A percentile compares a stretch with the other conserved stretches of the same genome.
Evolutionary conservation across 2,888 invertebrate species (phyloP).

Genomic region (Drosophila kanekoi): DNA sequence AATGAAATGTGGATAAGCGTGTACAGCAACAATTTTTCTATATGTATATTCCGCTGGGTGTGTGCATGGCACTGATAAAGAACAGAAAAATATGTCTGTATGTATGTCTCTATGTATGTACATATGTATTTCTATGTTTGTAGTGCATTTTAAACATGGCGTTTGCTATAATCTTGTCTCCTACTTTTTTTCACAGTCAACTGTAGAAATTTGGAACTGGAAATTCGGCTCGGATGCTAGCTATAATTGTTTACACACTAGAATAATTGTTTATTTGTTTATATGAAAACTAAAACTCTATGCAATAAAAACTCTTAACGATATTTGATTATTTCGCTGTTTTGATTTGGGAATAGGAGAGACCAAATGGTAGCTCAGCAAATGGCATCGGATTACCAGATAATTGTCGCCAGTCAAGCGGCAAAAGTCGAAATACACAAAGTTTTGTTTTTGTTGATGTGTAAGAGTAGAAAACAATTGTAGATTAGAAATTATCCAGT

Average conservation of each 20-base stretch:
- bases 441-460: neutral
- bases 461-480: no score
- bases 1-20: conserved; percentile 47
- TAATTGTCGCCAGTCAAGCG: conserved; percentile 35
- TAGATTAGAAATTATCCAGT: no score
- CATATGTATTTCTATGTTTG: neutral
- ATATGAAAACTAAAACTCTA: conserved; percentile 29
- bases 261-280: conserved; percentile 27
- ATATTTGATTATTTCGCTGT: conserved; percentile 48
- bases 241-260: conserved; percentile 34
- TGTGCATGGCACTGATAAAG: conserved; percentile 34
- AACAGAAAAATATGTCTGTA: neutral
- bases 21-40: conserved; percentile 1
- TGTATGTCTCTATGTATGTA: neutral
- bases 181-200: conserved; percentile 38
- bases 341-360: conserved; percentile 29
- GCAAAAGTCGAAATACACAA: conserved; percentile 8
- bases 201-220: conserved; percentile 16
- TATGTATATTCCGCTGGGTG: neutral
- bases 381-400: conserved; percentile 34
- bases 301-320: conserved; percentile 58
- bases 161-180: conserved; percentile 45
- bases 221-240: conserved; percentile 34
- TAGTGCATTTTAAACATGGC: conserved; percentile 42
- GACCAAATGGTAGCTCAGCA: conserved; percentile 5